Percentiles rank a stretch among this genome's conserved stretches.
These are phyloP conservation scores for Plecturocebus donacophilus DNA, from an alignment of 2,113 vertebrate genomes.

Conservation along the genomic window DNA sequence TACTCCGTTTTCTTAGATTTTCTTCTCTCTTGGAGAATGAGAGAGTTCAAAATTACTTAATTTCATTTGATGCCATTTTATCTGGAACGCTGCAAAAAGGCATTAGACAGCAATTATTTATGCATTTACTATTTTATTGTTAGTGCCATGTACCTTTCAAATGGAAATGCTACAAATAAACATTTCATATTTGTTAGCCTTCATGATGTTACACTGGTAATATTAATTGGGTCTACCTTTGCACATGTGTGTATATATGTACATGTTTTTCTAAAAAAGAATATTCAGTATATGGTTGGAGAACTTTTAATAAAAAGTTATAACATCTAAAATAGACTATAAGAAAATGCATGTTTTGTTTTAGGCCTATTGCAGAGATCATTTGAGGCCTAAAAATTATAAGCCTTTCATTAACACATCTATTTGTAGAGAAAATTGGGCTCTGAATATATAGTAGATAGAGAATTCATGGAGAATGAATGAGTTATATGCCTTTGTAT, in stretches of 20 bases:
- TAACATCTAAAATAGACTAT: background rate
- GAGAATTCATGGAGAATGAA: background rate
- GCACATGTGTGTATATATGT: background rate
- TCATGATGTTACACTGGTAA: background rate
- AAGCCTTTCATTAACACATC: background rate
- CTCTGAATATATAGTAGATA: slow-evolving; percentile 15
- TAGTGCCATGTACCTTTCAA: slow-evolving; percentile 34
- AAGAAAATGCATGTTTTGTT: slow-evolving; percentile 32
- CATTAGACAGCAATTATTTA: slow-evolving; percentile 63
- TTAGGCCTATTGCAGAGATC: background rate
- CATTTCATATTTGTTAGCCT: slow-evolving; percentile 15
- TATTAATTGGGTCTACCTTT: background rate
- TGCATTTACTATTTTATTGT: slow-evolving; percentile 60
- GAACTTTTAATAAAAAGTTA: background rate
- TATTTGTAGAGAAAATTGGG: slow-evolving; percentile 27
- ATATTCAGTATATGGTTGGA: background rate
- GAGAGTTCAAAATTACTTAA: slow-evolving; percentile 65
- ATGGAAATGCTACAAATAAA: slow-evolving; percentile 11
- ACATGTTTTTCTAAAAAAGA: slow-evolving; percentile 2
- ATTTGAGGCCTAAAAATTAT: background rate
- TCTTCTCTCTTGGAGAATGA: slow-evolving; percentile 66
- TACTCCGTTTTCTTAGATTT: slow-evolving; percentile 62
- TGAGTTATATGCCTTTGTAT: background rate
- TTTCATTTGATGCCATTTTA: slow-evolving; percentile 66
- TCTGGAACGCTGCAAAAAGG: slow-evolving; percentile 61